phyloP scores from a whole-genome alignment of 2,797 vertebrate species.

The Loriculus beryllinus region DNA sequence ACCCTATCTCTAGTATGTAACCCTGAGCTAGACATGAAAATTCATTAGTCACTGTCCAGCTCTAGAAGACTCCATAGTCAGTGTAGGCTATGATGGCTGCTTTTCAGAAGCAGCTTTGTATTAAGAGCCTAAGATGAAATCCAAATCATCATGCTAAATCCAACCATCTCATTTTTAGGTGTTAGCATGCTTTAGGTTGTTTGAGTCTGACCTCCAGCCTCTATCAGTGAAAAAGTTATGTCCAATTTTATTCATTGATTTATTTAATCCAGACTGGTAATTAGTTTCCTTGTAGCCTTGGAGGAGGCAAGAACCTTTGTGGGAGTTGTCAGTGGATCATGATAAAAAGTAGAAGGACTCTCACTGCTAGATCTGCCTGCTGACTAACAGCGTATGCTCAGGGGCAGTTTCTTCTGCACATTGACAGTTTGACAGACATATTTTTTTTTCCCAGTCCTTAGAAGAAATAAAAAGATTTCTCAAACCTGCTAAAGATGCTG shows the following conservation, averaged over 20 bases:
- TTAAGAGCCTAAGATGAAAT: not conserved
- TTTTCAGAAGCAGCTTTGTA: not conserved
- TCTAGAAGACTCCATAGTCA: not conserved
- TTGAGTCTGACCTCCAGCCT: not conserved
- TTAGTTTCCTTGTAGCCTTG: not conserved
- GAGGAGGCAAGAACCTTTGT: not conserved
- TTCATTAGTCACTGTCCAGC: not conserved
- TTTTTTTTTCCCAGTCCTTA: constrained; percentile 8
- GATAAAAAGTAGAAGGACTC: not conserved
- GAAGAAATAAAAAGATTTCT: constrained; percentile 51
- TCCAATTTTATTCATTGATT: not conserved
- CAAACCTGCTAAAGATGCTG: constrained; percentile 42
- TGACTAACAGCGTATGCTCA: not conserved
- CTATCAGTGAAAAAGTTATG: not conserved
- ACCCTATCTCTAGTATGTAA: not conserved
- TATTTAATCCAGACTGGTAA: not conserved
- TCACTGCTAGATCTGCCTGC: constrained; percentile 19
- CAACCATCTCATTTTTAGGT: not conserved
- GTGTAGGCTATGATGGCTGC: rapidly evolving
- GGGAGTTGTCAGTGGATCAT: not conserved
- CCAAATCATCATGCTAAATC: not conserved
- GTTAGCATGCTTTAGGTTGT: not conserved
- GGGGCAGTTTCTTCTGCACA: constrained; percentile 39
- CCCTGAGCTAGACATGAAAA: not conserved
- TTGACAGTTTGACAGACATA: constrained; percentile 23